Conservation (phyloP, 2,113 vertebrate genomes). For the Rhinopomastus cyanomelas region DNA sequence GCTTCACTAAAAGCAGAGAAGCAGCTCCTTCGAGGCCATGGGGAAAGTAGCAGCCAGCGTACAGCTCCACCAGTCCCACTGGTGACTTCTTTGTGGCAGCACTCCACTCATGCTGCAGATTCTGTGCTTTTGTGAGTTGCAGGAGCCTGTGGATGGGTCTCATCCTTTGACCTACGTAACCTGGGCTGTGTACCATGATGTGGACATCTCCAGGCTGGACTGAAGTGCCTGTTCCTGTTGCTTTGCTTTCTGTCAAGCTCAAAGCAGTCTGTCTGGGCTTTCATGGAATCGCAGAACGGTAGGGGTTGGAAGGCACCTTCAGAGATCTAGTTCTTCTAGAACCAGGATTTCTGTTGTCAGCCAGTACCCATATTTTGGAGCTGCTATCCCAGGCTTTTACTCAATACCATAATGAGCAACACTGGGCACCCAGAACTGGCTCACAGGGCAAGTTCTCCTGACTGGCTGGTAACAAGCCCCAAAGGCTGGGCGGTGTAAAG, state of each 20-base stretch:
- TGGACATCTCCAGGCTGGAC: neutral
- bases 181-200: neutral
- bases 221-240: neutral
- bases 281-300: too few relatives aligned
- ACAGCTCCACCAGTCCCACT: neutral
- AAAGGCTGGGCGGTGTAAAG: rapidly evolving
- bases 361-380: rapidly evolving
- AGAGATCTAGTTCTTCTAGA: rapidly evolving
- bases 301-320: too few relatives aligned
- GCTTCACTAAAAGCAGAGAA: neutral
- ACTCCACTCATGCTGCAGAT: rapidly evolving
- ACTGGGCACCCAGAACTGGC: neutral
- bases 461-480: neutral
- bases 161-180: neutral
- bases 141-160: neutral
- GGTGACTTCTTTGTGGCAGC: neutral
- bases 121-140: neutral
- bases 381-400: neutral
- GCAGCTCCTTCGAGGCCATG: neutral
- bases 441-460: neutral
- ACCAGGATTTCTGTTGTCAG: neutral
- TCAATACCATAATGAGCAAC: neutral
- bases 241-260: neutral
- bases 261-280: neutral
- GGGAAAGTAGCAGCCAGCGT: rapidly evolving